Conservation (phyloP, 2,797 vertebrate species). For the Pelodytes ibericus region DNA sequence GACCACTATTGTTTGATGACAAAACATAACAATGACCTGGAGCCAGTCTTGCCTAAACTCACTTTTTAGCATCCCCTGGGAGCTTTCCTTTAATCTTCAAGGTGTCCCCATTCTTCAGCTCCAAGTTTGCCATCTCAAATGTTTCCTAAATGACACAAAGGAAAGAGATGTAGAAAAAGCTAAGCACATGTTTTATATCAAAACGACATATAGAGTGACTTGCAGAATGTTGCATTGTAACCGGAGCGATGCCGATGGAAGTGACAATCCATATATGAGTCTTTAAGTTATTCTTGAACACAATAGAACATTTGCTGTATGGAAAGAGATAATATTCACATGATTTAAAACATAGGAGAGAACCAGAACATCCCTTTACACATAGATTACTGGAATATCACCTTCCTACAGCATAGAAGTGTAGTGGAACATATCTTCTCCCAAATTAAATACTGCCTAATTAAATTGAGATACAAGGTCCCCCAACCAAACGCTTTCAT, state of each 20-base stretch:
- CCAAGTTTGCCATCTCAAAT: conserved; percentile 76
- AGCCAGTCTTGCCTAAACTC: conserved; percentile 38
- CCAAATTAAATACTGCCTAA: too few species aligned
- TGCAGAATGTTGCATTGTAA: not conserved
- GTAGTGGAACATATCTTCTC: too few species aligned
- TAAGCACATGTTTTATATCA: not conserved
- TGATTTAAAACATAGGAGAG: too few species aligned
- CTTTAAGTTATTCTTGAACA: too few species aligned
- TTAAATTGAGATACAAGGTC: too few species aligned
- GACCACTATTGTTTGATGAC: not conserved
- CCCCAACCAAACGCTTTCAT: too few species aligned
- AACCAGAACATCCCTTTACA: too few species aligned
- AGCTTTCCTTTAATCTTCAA: conserved; percentile 83
- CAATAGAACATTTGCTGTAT: too few species aligned
- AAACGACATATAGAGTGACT: not conserved
- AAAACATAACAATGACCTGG: not conserved
- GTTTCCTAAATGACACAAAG: conserved; percentile 65
- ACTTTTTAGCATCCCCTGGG: conserved; percentile 60
- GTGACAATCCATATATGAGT: not conserved
- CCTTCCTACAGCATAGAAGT: too few species aligned
- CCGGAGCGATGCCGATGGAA: not conserved
- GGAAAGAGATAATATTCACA: too few species aligned
- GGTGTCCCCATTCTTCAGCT: conserved; percentile 71
- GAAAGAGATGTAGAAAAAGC: not conserved
- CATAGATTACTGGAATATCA: too few species aligned